Conservation (phyloP, 2,797 vertebrate species). For the Trichosurus vulpecula region DNA sequence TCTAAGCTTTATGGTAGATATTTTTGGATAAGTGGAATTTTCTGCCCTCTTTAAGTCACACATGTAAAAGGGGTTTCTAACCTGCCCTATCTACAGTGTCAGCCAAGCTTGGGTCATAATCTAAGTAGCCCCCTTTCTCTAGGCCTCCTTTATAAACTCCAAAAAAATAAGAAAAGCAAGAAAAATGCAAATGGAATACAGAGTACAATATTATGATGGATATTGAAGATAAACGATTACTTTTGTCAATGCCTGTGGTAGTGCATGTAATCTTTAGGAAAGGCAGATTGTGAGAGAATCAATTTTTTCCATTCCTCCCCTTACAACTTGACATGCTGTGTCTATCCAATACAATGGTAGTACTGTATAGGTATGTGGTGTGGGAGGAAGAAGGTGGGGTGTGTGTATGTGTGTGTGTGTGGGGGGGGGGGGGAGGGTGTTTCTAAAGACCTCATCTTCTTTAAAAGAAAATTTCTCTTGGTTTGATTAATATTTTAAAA, state of each 20-base stretch:
- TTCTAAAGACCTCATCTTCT: neutral
- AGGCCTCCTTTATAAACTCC: constrained; percentile 1
- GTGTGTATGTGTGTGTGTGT: neutral
- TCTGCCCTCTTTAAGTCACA: neutral
- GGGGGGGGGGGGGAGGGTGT: neutral
- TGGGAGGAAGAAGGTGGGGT: neutral
- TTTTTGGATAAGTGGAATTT: neutral
- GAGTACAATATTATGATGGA: neutral
- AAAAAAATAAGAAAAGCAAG: neutral
- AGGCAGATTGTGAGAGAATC: neutral
- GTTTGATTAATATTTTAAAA: neutral
- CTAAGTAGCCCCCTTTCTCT: constrained; percentile 28
- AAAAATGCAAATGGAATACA: neutral
- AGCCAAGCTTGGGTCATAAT: constrained; percentile 14
- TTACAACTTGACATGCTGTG: neutral
- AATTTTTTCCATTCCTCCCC: neutral
- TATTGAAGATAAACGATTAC: neutral
- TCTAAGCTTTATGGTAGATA: neutral
- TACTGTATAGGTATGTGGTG: neutral
- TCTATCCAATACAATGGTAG: neutral
- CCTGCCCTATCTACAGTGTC: neutral
- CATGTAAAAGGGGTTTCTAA: neutral
- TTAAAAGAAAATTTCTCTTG: neutral
- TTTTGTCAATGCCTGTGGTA: neutral
- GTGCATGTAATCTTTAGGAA: neutral